phyloP scores from a whole-genome alignment of 2,113 vertebrate species.

The Corythaixoides concolor region DNA sequence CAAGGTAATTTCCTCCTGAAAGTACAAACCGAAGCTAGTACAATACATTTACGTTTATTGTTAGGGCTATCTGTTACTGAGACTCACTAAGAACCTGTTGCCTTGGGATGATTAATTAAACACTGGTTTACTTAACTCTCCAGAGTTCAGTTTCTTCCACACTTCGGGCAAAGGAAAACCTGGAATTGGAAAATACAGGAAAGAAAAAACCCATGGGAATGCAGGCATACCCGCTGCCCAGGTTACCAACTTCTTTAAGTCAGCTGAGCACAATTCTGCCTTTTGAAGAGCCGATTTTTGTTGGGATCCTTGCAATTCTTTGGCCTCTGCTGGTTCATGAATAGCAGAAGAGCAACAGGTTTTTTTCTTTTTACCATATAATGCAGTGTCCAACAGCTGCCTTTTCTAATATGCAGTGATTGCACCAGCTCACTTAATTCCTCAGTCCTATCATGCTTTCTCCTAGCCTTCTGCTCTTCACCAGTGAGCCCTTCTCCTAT shows the following conservation, averaged over 20 bases:
- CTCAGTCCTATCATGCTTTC: background rate
- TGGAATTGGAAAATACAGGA: background rate
- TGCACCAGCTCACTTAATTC: background rate
- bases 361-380: background rate
- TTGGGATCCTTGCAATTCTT: background rate
- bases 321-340: background rate
- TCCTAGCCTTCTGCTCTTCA: background rate
- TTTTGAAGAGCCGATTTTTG: background rate
- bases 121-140: conserved; percentile 6
- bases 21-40: background rate
- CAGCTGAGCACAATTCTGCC: background rate
- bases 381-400: background rate
- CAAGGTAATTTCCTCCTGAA: conserved; percentile 7
- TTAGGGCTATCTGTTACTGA: background rate
- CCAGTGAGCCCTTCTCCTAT: background rate
- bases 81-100: background rate
- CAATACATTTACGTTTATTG: background rate
- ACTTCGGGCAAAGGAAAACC: conserved; percentile 3
- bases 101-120: conserved; percentile 22
- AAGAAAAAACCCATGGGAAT: background rate
- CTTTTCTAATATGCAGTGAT: background rate
- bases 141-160: conserved; percentile 32
- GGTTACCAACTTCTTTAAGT: background rate
- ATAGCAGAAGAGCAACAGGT: background rate
- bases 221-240: background rate